Evolutionary conservation across 2,797 vertebrate genomes (phyloP).

Genomic region (Argentina silus): DNA sequence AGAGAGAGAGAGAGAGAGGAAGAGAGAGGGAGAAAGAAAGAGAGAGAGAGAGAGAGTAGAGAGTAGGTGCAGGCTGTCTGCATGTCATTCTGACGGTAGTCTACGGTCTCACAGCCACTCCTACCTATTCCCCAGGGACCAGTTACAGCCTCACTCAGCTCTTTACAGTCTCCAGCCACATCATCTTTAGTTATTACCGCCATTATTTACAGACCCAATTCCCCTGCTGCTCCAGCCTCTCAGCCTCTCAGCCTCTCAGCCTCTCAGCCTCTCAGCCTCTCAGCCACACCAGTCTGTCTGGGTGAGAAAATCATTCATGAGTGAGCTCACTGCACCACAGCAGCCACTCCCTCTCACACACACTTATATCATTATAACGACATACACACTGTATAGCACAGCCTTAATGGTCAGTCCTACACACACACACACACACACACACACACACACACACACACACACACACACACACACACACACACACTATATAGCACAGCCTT

Average conservation of each 20-base stretch:
- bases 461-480: constrained; percentile 29
- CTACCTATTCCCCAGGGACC: constrained; percentile 6
- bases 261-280: constrained; percentile 40
- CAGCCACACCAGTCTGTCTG: constrained; percentile 56
- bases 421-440: constrained; percentile 12
- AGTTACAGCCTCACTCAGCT: constrained; percentile 41
- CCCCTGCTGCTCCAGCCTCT: neutral
- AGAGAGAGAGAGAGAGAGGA: no score
- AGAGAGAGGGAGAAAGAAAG: neutral
- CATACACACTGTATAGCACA: neutral
- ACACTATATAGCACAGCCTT: constrained; percentile 32
- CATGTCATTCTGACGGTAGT: constrained; percentile 34
- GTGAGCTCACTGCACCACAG: constrained; percentile 70
- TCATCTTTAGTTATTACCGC: constrained; percentile 48
- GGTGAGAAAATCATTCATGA: constrained; percentile 68
- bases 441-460: constrained; percentile 30
- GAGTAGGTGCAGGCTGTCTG: constrained; percentile 38
- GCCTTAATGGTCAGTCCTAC: no score
- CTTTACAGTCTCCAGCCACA: constrained; percentile 28
- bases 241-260: constrained; percentile 43
- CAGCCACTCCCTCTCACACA: constrained; percentile 10
- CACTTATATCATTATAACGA: neutral
- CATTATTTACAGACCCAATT: constrained; percentile 54
- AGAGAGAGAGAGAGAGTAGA: neutral
- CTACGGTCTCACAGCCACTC: constrained; percentile 51